Conservation (phyloP, 2,797 vertebrate genomes). For the Pangasius macronema region DNA sequence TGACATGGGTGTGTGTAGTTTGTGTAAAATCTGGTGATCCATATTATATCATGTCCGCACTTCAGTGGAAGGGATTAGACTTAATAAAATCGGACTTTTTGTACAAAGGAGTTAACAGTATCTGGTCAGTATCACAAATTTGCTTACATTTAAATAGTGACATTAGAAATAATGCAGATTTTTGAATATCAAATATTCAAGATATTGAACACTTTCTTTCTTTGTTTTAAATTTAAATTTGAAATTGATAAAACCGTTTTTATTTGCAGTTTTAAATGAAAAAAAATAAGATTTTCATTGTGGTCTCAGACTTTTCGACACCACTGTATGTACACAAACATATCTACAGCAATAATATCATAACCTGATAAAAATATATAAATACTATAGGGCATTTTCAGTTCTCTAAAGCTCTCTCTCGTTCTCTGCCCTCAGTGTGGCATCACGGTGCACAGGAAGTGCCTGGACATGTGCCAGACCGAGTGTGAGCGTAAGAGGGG, state of each 20-base stretch:
- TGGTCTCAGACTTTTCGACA: no score
- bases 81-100: no score
- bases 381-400: no score
- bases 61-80: background rate
- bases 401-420: background rate
- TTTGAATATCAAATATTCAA: background rate
- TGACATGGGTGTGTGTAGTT: background rate
- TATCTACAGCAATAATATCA: no score
- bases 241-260: no score
- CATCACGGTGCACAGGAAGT: slow-evolving; percentile 89
- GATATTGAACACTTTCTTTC: no score
- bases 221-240: no score
- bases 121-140: background rate
- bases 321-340: no score
- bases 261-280: no score
- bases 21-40: background rate
- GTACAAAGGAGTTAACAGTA: no score
- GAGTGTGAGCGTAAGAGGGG: slow-evolving; percentile 83
- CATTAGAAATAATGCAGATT: background rate
- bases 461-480: slow-evolving; percentile 84
- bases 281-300: no score
- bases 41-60: background rate
- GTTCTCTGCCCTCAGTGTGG: slow-evolving; percentile 75
- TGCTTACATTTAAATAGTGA: background rate
- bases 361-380: background rate